A percentile compares a stretch with the other conserved stretches of the same genome.
Evolutionary conservation across 2,888 invertebrate genomes (phyloP).

Genomic region (Rambutsinella grinnellia): DNA sequence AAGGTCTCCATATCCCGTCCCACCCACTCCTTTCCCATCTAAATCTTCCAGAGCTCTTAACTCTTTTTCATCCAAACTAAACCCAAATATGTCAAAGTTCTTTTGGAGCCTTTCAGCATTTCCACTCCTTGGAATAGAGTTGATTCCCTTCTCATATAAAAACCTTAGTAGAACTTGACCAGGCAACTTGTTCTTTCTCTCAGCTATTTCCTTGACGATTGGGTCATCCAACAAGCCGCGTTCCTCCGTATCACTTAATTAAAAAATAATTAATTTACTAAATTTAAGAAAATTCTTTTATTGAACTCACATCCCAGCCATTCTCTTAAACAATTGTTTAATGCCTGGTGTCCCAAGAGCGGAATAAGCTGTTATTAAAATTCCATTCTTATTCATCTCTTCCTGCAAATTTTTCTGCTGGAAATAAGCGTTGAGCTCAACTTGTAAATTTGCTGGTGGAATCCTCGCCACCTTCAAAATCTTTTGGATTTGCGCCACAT

Average conservation of each 20-base stretch:
- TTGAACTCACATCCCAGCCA: neutral
- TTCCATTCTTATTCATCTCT: conserved; percentile 50
- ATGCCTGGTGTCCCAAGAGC: conserved; percentile 45
- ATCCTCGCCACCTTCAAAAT: conserved; percentile 75
- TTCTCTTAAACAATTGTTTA: neutral
- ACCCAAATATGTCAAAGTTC: conserved; percentile 75
- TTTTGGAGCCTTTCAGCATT: neutral
- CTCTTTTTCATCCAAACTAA: conserved; percentile 76
- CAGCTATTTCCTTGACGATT: conserved; percentile 68
- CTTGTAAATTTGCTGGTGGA: conserved; percentile 74
- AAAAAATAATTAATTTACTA: neutral
- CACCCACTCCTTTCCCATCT: conserved; percentile 71
- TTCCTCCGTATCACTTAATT: neutral
- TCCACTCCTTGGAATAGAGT: neutral
- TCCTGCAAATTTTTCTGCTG: conserved; percentile 54
- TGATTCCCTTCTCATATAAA: conserved; percentile 75
- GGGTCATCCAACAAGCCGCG: conserved; percentile 67
- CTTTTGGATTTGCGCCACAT: conserved; percentile 78
- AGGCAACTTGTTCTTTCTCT: conserved; percentile 76
- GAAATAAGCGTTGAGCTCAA: conserved; percentile 60
- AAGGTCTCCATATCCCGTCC: neutral
- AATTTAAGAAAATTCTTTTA: neutral
- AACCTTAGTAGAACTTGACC: conserved; percentile 84
- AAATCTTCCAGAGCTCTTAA: conserved; percentile 75
- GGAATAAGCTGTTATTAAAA: conserved; percentile 45